Percentiles rank a stretch among this genome's conserved stretches.
Evolutionary conservation across 2,113 vertebrate genomes (phyloP).

Genomic region (Capra hircus): DNA sequence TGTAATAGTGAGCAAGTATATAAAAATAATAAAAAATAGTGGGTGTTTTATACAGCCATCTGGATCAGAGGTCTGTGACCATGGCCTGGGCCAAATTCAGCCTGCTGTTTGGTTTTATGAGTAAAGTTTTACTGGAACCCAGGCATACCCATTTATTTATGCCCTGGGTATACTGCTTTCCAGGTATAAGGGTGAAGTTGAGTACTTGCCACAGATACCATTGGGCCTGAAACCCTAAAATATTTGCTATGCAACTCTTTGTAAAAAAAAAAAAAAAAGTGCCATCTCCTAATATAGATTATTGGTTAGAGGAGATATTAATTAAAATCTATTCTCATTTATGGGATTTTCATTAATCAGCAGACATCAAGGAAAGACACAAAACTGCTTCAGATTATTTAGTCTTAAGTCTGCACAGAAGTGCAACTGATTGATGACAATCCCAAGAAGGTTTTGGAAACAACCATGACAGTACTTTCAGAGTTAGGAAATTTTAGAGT

Average conservation of each 20-base stretch:
- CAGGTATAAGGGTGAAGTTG: background rate
- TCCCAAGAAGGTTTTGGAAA: background rate
- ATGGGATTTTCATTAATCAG: background rate
- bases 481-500: background rate
- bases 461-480: background rate
- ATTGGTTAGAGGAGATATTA: background rate
- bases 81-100: background rate
- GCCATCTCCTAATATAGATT: no score
- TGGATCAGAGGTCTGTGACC: background rate
- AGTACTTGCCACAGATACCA: background rate
- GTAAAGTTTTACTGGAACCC: background rate
- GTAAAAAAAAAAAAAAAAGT: no score
- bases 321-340: background rate
- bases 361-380: background rate
- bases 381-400: background rate
- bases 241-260: background rate
- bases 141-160: background rate
- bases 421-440: background rate
- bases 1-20: background rate
- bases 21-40: background rate
- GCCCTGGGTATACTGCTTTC: background rate
- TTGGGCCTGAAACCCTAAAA: background rate
- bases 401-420: background rate
- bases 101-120: background rate
- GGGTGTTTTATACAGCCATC: background rate